Conservation (phyloP, 1,140 invertebrate species). For the Caenorhabditis briggsae region DNA sequence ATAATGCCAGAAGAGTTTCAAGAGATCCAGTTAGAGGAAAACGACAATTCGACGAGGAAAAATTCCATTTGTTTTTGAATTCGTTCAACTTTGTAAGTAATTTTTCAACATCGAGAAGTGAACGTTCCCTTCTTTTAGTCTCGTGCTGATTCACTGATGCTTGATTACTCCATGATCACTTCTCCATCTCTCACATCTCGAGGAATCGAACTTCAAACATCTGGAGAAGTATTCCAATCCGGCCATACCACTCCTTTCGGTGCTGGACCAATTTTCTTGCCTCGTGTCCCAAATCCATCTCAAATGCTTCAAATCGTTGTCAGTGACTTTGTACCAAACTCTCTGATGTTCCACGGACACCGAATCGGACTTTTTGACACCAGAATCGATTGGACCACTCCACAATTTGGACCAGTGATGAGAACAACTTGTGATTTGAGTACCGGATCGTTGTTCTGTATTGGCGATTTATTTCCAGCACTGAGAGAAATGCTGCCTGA, state of each 20-base stretch:
- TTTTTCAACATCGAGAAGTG: too few species aligned
- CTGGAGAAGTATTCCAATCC: constrained; percentile 70
- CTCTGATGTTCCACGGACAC: constrained; percentile 76
- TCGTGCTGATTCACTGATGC: constrained; percentile 71
- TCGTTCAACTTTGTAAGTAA: constrained; percentile 56
- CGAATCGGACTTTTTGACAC: constrained; percentile 77
- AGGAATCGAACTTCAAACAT: constrained; percentile 74
- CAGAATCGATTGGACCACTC: constrained; percentile 73
- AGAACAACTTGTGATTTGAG: constrained; percentile 71
- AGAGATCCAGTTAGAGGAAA: constrained; percentile 41
- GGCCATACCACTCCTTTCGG: constrained; percentile 71
- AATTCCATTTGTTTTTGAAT: constrained; percentile 54
- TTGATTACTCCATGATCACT: constrained; percentile 73
- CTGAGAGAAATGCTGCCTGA: constrained; percentile 66
- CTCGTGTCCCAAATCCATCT: constrained; percentile 67
- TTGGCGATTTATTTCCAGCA: constrained; percentile 77
- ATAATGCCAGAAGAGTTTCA: constrained; percentile 11
- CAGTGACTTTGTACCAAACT: constrained; percentile 76
- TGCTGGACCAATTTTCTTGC: constrained; percentile 66
- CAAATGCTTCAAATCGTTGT: constrained; percentile 77
- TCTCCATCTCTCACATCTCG: constrained; percentile 63
- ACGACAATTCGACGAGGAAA: constrained; percentile 31
- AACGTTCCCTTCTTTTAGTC: constrained; percentile 52
- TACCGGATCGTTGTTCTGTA: constrained; percentile 73
- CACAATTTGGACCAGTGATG: constrained; percentile 78